Evolutionary conservation across 2,888 invertebrate species (phyloP).

Genomic region (Drosophila suboccidentalis): DNA sequence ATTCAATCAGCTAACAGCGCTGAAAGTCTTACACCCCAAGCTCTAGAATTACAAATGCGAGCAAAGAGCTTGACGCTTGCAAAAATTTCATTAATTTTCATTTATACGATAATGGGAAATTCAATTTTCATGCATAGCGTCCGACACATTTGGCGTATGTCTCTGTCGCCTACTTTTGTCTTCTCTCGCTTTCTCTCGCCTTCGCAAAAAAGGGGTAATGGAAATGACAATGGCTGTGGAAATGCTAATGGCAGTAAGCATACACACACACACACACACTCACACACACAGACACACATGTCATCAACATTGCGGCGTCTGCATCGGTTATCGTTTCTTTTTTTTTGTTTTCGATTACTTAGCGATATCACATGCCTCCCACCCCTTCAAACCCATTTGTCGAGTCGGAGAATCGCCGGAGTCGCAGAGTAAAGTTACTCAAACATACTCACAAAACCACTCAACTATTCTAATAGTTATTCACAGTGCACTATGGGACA

Average conservation of each 20-base stretch:
- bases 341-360: conserved; percentile 49
- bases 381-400: not conserved
- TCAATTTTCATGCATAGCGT: conserved; percentile 63
- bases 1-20: conserved; percentile 67
- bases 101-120: conserved; percentile 74
- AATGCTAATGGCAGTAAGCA: conserved; percentile 65
- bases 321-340: conserved; percentile 41
- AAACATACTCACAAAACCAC: conserved; percentile 35
- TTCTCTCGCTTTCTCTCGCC: not conserved
- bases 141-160: conserved; percentile 46
- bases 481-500: conserved; percentile 15
- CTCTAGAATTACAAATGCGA: conserved; percentile 46
- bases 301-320: conserved; percentile 28
- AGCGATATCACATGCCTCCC: conserved; percentile 37
- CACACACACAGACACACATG: conserved; percentile 14
- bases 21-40: conserved; percentile 38
- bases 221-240: conserved; percentile 52
- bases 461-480: conserved; percentile 38
- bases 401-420: not conserved
- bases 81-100: conserved; percentile 72
- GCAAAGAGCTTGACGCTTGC: conserved; percentile 35
- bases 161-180: not conserved
- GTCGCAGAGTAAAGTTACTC: conserved; percentile 2
- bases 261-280: not conserved
- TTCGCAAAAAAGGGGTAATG: conserved; percentile 61